Evolutionary conservation across 2,888 invertebrate species (phyloP).

Genomic region (Plutella xylostella): DNA sequence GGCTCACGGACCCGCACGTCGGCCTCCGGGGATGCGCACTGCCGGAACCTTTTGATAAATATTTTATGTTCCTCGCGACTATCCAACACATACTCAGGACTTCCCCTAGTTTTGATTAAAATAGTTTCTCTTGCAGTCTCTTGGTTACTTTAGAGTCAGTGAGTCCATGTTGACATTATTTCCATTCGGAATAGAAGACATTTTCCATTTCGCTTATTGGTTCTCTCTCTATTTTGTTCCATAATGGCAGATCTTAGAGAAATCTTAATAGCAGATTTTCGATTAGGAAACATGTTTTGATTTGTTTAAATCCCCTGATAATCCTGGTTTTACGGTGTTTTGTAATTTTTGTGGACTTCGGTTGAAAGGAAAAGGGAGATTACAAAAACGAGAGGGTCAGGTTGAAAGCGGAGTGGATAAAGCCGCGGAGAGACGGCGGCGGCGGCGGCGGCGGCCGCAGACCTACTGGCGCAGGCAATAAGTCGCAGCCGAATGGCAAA

Average conservation of each 20-base stretch:
- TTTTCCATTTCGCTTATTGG: too few relatives aligned
- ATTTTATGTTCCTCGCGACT: conserved; percentile 57
- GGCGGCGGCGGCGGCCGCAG: too few relatives aligned
- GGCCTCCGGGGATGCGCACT: conserved; percentile 33
- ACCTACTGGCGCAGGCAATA: too few relatives aligned
- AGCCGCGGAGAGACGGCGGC: conserved; percentile 11
- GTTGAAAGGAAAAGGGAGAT: conserved; percentile 41
- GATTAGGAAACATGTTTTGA: conserved; percentile 5
- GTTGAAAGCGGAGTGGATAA: conserved; percentile 34
- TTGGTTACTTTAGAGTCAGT: conserved; percentile 2
- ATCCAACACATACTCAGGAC: conserved; percentile 40
- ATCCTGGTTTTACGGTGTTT: conserved; percentile 32
- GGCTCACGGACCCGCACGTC: conserved; percentile 4
- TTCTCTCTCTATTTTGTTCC: too few relatives aligned
- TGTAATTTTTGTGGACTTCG: conserved; percentile 43
- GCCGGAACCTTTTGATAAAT: conserved; percentile 64
- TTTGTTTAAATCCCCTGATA: conserved; percentile 17
- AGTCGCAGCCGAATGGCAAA: too few relatives aligned
- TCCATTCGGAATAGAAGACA: background rate
- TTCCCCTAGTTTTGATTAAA: conserved; percentile 44
- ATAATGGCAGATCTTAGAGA: too few relatives aligned
- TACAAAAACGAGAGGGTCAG: conserved; percentile 39
- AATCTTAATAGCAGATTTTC: too few relatives aligned
- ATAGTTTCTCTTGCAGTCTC: conserved; percentile 27
- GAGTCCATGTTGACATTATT: background rate